phyloP scores from a whole-genome alignment of 2,113 vertebrate species.

The rabbit (Oryctolagus cuniculus) region mOryCun1.1 NC_091433.1:44605001-44605500 shows the following conservation, averaged over 20 bases:
- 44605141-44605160: background rate
- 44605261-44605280: background rate
- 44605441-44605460: background rate
- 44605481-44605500: background rate
- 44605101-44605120: background rate
- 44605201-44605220: background rate
- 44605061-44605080: background rate
- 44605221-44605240: background rate
- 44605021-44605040: accelerated
- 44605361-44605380: background rate
- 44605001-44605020: background rate
- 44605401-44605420: background rate
- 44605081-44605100: background rate
- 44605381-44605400: background rate
- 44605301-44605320: background rate
- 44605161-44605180: background rate
- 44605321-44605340: background rate
- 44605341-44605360: background rate
- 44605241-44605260: background rate
- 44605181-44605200: background rate
- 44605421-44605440: background rate
- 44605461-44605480: background rate
- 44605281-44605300: background rate
- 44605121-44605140: background rate
- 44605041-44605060: background rate